Evolutionary conservation across 2,797 vertebrate species (phyloP).

Genomic region (Phalanger gymnotis): DNA sequence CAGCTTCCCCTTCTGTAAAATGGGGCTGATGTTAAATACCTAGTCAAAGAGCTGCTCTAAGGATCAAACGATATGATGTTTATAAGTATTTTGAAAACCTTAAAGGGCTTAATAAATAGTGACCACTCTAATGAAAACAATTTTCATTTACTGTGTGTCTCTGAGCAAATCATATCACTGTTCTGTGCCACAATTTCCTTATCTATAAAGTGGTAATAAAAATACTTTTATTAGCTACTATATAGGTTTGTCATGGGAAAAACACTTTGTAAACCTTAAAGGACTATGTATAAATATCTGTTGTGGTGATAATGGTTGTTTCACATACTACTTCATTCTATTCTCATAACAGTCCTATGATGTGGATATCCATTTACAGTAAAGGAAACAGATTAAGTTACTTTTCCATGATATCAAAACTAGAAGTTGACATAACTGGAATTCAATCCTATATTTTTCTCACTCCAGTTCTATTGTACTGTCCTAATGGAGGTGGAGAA

Average conservation of each 20-base stretch:
- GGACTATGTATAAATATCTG: not conserved
- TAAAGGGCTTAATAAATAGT: not conserved
- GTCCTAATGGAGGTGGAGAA: not conserved
- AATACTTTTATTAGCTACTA: not conserved
- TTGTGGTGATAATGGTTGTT: not conserved
- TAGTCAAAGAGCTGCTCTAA: not conserved
- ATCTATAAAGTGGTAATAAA: not conserved
- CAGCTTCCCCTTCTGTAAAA: too few relatives aligned
- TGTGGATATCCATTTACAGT: too few relatives aligned
- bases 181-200: not conserved
- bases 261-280: not conserved
- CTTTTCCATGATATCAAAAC: too few relatives aligned
- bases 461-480: not conserved
- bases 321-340: not conserved
- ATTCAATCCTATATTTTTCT: not conserved
- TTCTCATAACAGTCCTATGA: too few relatives aligned
- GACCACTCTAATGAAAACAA: not conserved
- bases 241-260: not conserved
- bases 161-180: not conserved
- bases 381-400: too few relatives aligned
- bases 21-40: not conserved
- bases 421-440: not conserved
- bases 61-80: not conserved
- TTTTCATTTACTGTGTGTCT: not conserved
- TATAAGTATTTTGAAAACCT: not conserved